These are phyloP conservation scores for Spheniscus humboldti DNA, from an alignment of 2,797 vertebrate species.

Conservation along the genomic window DNA sequence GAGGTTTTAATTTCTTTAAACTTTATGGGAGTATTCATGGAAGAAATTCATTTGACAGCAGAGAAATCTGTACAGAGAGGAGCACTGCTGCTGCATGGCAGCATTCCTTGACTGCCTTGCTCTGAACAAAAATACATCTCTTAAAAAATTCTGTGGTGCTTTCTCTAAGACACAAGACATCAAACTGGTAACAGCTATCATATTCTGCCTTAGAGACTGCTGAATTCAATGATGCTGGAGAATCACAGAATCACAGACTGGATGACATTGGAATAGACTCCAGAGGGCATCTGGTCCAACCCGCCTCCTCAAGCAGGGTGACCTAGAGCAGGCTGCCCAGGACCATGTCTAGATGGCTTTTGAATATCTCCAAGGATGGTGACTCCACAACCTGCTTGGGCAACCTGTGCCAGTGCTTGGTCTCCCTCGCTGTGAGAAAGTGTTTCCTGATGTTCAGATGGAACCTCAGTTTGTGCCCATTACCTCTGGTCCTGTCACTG, in stretches of 20 bases:
- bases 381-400: background rate
- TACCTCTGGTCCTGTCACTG: background rate
- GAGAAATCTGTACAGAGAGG: background rate
- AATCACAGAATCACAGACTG: background rate
- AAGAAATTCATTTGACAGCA: background rate
- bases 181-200: background rate
- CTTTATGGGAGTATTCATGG: background rate
- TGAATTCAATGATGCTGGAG: background rate
- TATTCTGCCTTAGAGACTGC: background rate
- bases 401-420: background rate
- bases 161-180: background rate
- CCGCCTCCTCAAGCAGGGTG: accelerated
- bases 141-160: background rate
- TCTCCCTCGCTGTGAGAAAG: background rate
- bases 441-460: background rate
- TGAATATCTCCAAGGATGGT: background rate
- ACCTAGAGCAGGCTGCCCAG: background rate
- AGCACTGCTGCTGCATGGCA: background rate
- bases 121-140: background rate
- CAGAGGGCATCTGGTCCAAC: background rate
- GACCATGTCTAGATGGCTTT: background rate
- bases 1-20: background rate
- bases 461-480: background rate
- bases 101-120: background rate
- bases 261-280: background rate